A percentile compares a stretch with the other conserved stretches of the same genome.
Conservation (phyloP, 2,113 vertebrate species). For the Percina caprodes region DNA sequence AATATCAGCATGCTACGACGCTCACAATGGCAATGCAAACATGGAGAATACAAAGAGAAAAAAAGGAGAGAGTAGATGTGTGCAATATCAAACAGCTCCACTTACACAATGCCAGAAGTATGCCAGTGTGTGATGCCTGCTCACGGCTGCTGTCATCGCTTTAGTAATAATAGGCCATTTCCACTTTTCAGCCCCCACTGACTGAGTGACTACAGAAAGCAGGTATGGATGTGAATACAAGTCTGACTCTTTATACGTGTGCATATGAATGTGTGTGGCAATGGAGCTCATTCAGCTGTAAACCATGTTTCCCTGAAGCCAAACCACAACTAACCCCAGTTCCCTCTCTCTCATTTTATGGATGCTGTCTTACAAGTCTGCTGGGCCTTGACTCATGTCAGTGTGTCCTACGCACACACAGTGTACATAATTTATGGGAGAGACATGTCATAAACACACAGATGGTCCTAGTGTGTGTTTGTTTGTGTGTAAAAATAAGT, state of each 20-base stretch:
- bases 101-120: conserved; percentile 58
- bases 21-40: no score
- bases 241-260: conserved; percentile 4
- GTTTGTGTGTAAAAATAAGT: not conserved
- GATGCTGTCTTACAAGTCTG: conserved; percentile 33
- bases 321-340: conserved; percentile 63
- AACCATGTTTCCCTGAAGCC: conserved; percentile 42
- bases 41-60: conserved; percentile 4
- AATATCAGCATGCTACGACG: no score
- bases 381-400: conserved; percentile 42
- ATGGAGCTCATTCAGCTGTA: conserved; percentile 25
- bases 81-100: conserved; percentile 8
- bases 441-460: conserved; percentile 1
- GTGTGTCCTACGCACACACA: not conserved
- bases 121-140: conserved; percentile 59
- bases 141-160: conserved; percentile 69
- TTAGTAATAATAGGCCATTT: conserved; percentile 75
- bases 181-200: conserved; percentile 64
- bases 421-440: not conserved
- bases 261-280: conserved; percentile 17
- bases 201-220: conserved; percentile 23
- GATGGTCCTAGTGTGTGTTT: not conserved
- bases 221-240: conserved; percentile 22
- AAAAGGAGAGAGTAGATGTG: not conserved
- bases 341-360: conserved; percentile 36